phyloP scores from a whole-genome alignment of 2,888 invertebrate genomes.

The Anaspis maculata region DNA sequence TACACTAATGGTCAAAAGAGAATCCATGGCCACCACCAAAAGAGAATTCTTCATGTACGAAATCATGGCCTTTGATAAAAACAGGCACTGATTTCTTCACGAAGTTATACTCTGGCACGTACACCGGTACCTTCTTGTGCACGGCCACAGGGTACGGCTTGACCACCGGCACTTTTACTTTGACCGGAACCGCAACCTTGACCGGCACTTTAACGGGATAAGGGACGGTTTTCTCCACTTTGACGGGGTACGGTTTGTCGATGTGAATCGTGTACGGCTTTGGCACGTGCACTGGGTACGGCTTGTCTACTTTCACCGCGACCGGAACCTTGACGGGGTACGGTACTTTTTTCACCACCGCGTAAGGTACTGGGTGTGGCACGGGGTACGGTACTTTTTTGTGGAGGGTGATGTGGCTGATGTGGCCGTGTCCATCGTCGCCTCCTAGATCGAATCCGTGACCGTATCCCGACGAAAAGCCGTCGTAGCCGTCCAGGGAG shows the following conservation, averaged over 20 bases:
- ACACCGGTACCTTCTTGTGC: slow-evolving; percentile 39
- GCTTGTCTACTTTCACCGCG: slow-evolving; percentile 43
- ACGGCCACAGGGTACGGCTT: slow-evolving; percentile 38
- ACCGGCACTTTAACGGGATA: slow-evolving; percentile 36
- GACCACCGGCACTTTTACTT: slow-evolving; percentile 29
- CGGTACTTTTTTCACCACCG: slow-evolving; percentile 21
- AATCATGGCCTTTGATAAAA: slow-evolving; percentile 26
- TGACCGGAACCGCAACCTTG: slow-evolving; percentile 27
- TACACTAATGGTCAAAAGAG: too few relatives aligned
- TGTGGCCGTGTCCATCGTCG: slow-evolving; percentile 9
- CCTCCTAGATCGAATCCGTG: too few relatives aligned
- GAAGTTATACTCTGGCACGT: slow-evolving; percentile 45
- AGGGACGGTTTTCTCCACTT: slow-evolving; percentile 39
- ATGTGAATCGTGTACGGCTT: slow-evolving; percentile 50
- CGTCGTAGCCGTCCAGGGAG: slow-evolving; percentile 9
- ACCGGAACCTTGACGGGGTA: slow-evolving; percentile 41
- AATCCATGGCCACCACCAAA: slow-evolving; percentile 19
- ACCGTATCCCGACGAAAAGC: too few relatives aligned
- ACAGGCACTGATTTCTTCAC: slow-evolving; percentile 47
- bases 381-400: slow-evolving; percentile 18
- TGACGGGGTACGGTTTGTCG: slow-evolving; percentile 42
- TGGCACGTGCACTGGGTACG: slow-evolving; percentile 53
- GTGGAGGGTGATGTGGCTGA: slow-evolving; percentile 8
- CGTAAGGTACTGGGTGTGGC: slow-evolving; percentile 14
- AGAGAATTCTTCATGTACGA: slow-evolving; percentile 10